Conservation (phyloP, 1,140 invertebrate species). For the Scaptodrosophila lebanonensis region DNA sequence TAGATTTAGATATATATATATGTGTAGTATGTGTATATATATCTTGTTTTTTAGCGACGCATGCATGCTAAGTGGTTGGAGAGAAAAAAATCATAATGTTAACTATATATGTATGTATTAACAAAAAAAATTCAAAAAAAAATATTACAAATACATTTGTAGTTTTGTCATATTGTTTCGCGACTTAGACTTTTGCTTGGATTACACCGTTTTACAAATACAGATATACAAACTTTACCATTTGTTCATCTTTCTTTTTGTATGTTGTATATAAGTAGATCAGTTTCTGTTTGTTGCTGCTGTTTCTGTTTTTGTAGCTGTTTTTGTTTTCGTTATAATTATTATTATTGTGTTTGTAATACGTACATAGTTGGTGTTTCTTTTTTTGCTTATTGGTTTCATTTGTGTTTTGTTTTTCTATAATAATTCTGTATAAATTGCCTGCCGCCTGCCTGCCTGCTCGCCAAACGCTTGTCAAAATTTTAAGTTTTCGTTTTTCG, state of each 20-base stretch:
- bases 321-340: conserved; percentile 17
- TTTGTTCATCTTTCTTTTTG: conserved; percentile 6
- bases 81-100: too few relatives aligned
- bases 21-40: too few relatives aligned
- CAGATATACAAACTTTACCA: conserved; percentile 14
- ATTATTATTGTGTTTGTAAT: conserved; percentile 20
- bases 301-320: conserved; percentile 17
- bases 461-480: conserved; percentile 68
- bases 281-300: conserved; percentile 29
- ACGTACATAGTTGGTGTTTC: conserved; percentile 56
- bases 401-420: conserved; percentile 28
- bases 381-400: conserved; percentile 18
- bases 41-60: too few relatives aligned
- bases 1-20: too few relatives aligned
- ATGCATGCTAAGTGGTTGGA: too few relatives aligned
- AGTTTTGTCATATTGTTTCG: conserved; percentile 19
- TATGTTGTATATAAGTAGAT: conserved; percentile 30
- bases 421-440: conserved; percentile 58
- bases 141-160: conserved; percentile 9
- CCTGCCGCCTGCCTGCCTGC: conserved; percentile 44
- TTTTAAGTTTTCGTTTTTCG: conserved; percentile 37
- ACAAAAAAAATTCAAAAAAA: conserved; percentile 16
- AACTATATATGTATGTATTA: too few relatives aligned
- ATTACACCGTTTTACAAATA: conserved; percentile 18
- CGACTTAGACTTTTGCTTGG: conserved; percentile 30